Conservation (phyloP, 2,113 vertebrate species). For the Centropus bengalensis region DNA sequence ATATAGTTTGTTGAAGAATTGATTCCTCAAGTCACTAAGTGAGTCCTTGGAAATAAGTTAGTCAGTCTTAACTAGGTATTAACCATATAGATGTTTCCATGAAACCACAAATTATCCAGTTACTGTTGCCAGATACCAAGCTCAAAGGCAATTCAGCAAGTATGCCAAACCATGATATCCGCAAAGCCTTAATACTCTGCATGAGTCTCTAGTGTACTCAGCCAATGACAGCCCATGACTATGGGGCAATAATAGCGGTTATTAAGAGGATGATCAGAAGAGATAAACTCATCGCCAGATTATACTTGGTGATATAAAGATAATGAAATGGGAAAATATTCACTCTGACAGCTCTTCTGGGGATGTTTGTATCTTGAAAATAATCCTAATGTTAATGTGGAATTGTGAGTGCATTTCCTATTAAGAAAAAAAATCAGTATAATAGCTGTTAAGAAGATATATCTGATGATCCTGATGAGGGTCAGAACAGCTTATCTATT, state of each 20-base stretch:
- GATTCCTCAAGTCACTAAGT: neutral
- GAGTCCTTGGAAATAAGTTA: neutral
- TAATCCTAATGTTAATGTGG: constrained; percentile 41
- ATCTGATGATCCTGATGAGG: constrained; percentile 64
- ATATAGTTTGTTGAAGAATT: neutral
- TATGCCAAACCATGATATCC: neutral
- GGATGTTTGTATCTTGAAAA: constrained; percentile 33
- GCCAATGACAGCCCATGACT: neutral
- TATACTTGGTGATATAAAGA: neutral
- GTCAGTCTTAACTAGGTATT: neutral
- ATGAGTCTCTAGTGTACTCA: neutral
- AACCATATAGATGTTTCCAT: neutral
- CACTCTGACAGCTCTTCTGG: neutral
- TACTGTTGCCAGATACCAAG: neutral
- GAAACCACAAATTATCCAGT: neutral
- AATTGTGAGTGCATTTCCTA: constrained; percentile 29
- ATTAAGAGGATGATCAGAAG: neutral
- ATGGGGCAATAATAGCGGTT: neutral
- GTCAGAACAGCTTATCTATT: constrained; percentile 67
- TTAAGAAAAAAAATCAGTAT: constrained; percentile 34
- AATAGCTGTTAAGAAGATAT: constrained; percentile 70
- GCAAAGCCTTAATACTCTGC: neutral
- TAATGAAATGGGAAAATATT: neutral
- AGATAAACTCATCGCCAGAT: neutral
- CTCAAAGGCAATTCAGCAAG: neutral